phyloP scores from a whole-genome alignment of 2,797 vertebrate genomes.

The Serranus cabrilla region DNA sequence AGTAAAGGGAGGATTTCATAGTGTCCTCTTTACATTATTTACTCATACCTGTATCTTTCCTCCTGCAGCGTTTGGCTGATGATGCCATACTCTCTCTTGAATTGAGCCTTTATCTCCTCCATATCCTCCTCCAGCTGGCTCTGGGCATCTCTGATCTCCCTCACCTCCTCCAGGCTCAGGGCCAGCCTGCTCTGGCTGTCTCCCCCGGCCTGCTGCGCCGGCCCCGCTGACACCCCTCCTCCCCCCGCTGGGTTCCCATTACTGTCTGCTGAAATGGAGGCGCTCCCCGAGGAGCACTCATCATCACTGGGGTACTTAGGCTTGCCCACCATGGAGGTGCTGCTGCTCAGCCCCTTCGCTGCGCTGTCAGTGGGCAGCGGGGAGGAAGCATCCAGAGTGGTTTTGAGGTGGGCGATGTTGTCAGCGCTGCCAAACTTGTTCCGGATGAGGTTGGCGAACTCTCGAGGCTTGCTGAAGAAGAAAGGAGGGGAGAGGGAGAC shows the following conservation, averaged over 20 bases:
- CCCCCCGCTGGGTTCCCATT: slow-evolving; percentile 87
- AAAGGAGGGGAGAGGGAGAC: slow-evolving; percentile 94
- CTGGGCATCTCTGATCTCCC: slow-evolving; percentile 92
- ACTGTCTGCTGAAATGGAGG: slow-evolving; percentile 93
- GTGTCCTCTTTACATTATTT: no score
- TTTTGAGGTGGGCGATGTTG: slow-evolving; percentile 95
- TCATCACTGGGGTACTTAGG: slow-evolving; percentile 94
- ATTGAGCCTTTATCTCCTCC: slow-evolving; percentile 90
- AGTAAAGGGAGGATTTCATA: no score
- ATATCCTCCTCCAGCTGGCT: slow-evolving; percentile 91
- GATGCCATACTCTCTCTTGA: slow-evolving; percentile 90
- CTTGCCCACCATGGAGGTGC: slow-evolving; percentile 91
- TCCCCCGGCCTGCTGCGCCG: slow-evolving; percentile 65
- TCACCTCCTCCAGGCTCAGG: slow-evolving; percentile 89
- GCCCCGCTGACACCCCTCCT: slow-evolving; percentile 53
- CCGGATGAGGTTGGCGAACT: slow-evolving; percentile 95
- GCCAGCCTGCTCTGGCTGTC: slow-evolving; percentile 82
- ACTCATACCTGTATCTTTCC: slow-evolving; percentile 92
- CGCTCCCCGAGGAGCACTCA: slow-evolving; percentile 92
- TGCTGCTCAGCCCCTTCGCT: slow-evolving; percentile 90
- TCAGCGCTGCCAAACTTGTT: slow-evolving; percentile 98
- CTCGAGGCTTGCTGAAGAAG: slow-evolving; percentile 94
- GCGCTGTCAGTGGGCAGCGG: slow-evolving; percentile 83
- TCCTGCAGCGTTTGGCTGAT: slow-evolving; percentile 93
- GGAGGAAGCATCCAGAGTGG: slow-evolving; percentile 86